phyloP scores from a whole-genome alignment of 2,888 invertebrate species.

The Boloria euphrosyne region DNA sequence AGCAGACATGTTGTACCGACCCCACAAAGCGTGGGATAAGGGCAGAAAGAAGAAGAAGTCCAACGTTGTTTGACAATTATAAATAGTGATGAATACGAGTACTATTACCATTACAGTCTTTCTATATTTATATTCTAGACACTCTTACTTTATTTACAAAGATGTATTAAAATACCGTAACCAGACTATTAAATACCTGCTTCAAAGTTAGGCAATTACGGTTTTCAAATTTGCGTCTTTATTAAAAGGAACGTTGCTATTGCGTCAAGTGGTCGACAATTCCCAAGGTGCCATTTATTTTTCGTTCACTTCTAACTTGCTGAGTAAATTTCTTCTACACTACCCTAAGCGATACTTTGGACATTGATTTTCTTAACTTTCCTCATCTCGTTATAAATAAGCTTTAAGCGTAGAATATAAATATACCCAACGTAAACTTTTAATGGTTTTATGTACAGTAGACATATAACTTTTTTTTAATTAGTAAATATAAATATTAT shows the following conservation, averaged over 20 bases:
- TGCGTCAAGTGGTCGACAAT: slow-evolving; percentile 7
- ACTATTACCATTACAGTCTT: no score
- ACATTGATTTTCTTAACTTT: slow-evolving; percentile 28
- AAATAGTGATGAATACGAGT: no score
- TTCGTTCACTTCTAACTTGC: slow-evolving; percentile 11
- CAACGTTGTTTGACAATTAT: no score
- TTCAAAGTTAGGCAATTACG: no score
- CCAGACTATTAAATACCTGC: no score
- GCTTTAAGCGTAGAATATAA: slow-evolving; percentile 13
- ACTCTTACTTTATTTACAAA: no score
- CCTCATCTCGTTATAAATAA: slow-evolving; percentile 20
- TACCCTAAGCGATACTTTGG: slow-evolving; percentile 20
- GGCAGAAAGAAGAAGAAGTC: no score
- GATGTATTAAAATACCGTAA: no score
- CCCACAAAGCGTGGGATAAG: no score
- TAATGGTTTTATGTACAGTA: background rate
- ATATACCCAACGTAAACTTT: slow-evolving; percentile 1
- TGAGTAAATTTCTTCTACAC: slow-evolving; percentile 9
- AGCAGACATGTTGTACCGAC: no score
- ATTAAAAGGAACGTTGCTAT: background rate
- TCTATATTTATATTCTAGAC: no score
- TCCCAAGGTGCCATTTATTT: slow-evolving; percentile 17
- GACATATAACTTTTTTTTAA: background rate
- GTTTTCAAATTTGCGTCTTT: background rate
- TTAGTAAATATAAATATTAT: background rate